These are phyloP conservation scores for Vulpes lagopus DNA, from an alignment of 2,113 vertebrate species.

Conservation along the genomic window DNA sequence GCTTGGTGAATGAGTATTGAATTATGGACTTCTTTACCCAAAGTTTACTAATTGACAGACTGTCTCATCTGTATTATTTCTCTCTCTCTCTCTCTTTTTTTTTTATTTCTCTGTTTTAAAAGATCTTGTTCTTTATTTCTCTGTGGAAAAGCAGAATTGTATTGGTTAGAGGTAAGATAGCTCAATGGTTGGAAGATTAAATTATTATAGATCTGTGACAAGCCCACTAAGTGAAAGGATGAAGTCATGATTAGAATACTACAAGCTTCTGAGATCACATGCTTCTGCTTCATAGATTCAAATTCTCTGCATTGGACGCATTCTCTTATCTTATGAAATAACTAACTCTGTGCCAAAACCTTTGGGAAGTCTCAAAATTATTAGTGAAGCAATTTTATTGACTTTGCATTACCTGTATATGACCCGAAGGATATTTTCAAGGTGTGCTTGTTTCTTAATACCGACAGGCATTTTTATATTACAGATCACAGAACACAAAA, in stretches of 20 bases:
- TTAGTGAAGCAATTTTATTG: conserved; percentile 48
- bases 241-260: background rate
- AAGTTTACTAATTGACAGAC: background rate
- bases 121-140: background rate
- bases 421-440: conserved; percentile 46
- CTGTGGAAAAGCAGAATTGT: background rate
- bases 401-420: background rate
- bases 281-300: background rate
- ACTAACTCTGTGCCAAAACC: background rate
- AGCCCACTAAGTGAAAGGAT: background rate
- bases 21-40: background rate
- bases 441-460: conserved; percentile 28
- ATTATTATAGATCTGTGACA: conserved; percentile 35
- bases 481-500: conserved; percentile 39
- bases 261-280: background rate
- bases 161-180: background rate
- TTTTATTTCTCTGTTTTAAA: background rate
- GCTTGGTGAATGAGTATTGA: background rate
- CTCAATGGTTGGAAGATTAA: background rate
- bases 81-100: background rate
- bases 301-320: background rate
- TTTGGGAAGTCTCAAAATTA: conserved; percentile 31
- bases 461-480: conserved; percentile 53
- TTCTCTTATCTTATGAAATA: background rate
- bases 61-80: background rate